Conservation (phyloP, 2,888 invertebrate species). For the Andrena hattorfiana region DNA sequence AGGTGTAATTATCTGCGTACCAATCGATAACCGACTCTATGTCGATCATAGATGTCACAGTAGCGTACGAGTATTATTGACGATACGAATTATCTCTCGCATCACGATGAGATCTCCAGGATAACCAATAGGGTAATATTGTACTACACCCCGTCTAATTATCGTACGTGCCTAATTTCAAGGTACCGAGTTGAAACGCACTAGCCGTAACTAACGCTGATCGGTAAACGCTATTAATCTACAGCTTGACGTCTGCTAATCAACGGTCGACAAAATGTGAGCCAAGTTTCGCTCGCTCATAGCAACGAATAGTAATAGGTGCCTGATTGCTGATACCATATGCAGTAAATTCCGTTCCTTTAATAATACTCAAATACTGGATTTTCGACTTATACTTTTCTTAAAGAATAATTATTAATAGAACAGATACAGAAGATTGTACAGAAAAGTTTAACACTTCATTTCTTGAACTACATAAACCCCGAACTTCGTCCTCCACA, state of each 20-base stretch:
- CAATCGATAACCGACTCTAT: conserved; percentile 39
- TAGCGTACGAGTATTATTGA: conserved; percentile 64
- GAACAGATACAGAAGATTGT: no score
- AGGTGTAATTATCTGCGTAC: not conserved
- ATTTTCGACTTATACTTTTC: no score
- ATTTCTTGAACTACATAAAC: no score
- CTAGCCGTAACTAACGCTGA: conserved; percentile 80
- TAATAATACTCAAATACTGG: not conserved
- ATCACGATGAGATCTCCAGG: conserved; percentile 62
- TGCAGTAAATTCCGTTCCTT: not conserved
- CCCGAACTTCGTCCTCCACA: no score
- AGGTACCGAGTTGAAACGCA: conserved; percentile 75
- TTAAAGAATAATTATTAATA: no score
- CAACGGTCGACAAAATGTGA: conserved; percentile 53
- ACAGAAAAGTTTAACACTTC: no score
- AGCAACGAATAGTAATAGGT: not conserved
- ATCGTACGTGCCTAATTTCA: conserved; percentile 82
- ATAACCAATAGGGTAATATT: conserved; percentile 66
- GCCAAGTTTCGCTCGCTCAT: not conserved
- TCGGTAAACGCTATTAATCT: conserved; percentile 80
- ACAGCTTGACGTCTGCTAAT: conserved; percentile 76
- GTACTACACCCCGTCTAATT: conserved; percentile 77
- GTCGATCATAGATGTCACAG: conserved; percentile 56
- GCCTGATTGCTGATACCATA: not conserved
- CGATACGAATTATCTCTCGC: conserved; percentile 70